Evolutionary conservation across 2,888 invertebrate species (phyloP).

Genomic region (Brachyopa scutellaris): DNA sequence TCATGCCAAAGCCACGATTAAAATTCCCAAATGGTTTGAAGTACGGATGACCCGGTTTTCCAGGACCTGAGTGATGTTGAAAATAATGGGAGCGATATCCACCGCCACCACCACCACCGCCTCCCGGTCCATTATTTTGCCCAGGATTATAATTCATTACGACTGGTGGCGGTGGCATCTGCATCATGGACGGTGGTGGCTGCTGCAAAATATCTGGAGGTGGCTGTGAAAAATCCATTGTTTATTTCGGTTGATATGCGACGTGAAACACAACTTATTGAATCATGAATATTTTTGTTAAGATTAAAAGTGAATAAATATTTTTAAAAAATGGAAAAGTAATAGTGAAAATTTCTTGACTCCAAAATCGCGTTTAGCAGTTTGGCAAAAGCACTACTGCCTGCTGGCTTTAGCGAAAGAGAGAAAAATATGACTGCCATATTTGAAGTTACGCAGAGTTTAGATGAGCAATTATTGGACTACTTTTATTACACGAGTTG

Average conservation of each 20-base stretch:
- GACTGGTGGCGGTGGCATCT: constrained; percentile 75
- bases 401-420: constrained; percentile 15
- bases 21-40: constrained; percentile 81
- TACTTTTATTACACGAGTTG: too few species aligned
- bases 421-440: background rate
- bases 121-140: constrained; percentile 58
- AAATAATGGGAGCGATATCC: constrained; percentile 77
- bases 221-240: constrained; percentile 76
- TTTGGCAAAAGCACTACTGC: constrained; percentile 40
- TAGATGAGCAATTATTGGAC: constrained; percentile 1
- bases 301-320: background rate
- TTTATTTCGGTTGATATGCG: constrained; percentile 32
- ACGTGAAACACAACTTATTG: constrained; percentile 7
- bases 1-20: constrained; percentile 84
- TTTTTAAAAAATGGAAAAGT: constrained; percentile 9
- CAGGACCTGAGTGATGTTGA: constrained; percentile 79
- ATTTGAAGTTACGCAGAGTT: background rate
- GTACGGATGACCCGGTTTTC: constrained; percentile 80
- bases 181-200: constrained; percentile 74
- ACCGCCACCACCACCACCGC: constrained; percentile 72
- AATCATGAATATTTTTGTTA: constrained; percentile 24
- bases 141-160: constrained; percentile 55
- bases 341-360: constrained; percentile 10
- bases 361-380: constrained; percentile 60
- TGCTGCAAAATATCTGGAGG: constrained; percentile 80